Conservation (phyloP, 2,113 vertebrate species). For the Solea senegalensis region DNA sequence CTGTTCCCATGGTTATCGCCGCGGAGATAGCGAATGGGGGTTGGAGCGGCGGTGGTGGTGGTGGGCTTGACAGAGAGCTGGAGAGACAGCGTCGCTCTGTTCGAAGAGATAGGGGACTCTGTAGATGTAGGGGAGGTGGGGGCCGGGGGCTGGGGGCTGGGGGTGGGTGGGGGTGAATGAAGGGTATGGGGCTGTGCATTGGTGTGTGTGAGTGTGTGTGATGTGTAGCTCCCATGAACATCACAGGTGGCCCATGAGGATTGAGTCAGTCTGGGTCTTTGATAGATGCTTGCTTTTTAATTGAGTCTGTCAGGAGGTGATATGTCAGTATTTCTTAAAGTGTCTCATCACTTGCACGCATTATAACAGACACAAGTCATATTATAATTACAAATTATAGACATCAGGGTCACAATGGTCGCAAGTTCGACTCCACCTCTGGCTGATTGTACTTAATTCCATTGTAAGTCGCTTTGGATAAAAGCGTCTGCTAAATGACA, state of each 20-base stretch:
- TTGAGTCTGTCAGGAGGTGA: conserved; percentile 15
- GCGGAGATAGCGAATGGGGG: conserved; percentile 78
- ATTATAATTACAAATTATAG: background rate
- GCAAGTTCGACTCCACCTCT: no score
- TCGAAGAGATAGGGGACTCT: conserved; percentile 79
- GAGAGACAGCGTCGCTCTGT: conserved; percentile 82
- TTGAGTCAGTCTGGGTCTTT: conserved; percentile 18
- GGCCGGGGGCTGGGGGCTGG: conserved; percentile 30
- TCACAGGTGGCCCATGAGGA: conserved; percentile 66
- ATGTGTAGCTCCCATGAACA: conserved; percentile 71
- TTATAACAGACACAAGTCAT: background rate
- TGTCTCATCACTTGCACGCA: background rate
- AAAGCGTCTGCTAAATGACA: no score
- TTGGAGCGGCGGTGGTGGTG: conserved; percentile 41
- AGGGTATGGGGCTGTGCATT: conserved; percentile 55
- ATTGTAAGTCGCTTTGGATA: no score
- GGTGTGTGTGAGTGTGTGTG: conserved; percentile 62
- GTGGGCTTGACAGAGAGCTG: conserved; percentile 76
- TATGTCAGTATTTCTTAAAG: background rate
- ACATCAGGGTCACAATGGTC: no score
- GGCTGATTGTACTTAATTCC: no score
- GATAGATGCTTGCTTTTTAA: conserved; percentile 24
- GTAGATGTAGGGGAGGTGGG: conserved; percentile 62
- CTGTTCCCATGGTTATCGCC: conserved; percentile 86
- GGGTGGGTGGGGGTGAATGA: conserved; percentile 30